Evolutionary conservation across 2,888 invertebrate genomes (phyloP).

Genomic region (Zeuzera pyrina): DNA sequence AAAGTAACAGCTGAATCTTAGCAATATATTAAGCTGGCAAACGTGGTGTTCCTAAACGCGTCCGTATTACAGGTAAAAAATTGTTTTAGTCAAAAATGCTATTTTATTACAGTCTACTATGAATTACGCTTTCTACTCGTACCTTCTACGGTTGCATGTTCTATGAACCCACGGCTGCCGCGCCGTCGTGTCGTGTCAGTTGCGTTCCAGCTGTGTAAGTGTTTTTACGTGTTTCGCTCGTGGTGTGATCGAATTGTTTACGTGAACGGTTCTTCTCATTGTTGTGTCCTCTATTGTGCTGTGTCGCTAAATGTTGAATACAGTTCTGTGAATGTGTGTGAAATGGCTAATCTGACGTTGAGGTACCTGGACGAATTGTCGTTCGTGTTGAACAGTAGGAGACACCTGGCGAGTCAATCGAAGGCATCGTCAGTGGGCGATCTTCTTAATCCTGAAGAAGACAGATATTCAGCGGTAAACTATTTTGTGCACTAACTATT

Average conservation of each 20-base stretch:
- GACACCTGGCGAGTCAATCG: conserved; percentile 50
- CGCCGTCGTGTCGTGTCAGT: conserved; percentile 25
- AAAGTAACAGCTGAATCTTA: too few relatives aligned
- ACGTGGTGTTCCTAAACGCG: too few relatives aligned
- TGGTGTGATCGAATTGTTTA: conserved; percentile 28
- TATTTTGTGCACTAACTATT: too few relatives aligned
- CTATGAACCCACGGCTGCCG: conserved; percentile 1
- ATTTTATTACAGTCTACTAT: too few relatives aligned
- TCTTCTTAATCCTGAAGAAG: conserved; percentile 60
- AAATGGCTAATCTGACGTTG: conserved; percentile 62
- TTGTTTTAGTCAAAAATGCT: too few relatives aligned
- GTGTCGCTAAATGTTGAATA: conserved; percentile 12
- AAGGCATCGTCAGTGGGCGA: conserved; percentile 67
- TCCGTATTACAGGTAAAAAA: too few relatives aligned
- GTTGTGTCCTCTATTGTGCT: conserved; percentile 10
- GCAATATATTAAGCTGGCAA: too few relatives aligned
- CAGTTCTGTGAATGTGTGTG: conserved; percentile 23
- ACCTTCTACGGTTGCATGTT: not conserved
- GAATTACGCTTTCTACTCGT: too few relatives aligned
- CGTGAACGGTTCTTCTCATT: conserved; percentile 30
- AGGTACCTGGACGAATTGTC: conserved; percentile 69
- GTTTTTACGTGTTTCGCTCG: conserved; percentile 18
- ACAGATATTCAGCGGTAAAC: conserved; percentile 56
- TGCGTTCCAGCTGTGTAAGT: conserved; percentile 32
- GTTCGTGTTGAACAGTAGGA: conserved; percentile 58